A percentile compares a stretch with the other conserved stretches of the same genome.
These are phyloP conservation scores for Acanthosoma haemorrhoidale DNA, from an alignment of 2,888 invertebrate species.

Conservation along the genomic window DNA sequence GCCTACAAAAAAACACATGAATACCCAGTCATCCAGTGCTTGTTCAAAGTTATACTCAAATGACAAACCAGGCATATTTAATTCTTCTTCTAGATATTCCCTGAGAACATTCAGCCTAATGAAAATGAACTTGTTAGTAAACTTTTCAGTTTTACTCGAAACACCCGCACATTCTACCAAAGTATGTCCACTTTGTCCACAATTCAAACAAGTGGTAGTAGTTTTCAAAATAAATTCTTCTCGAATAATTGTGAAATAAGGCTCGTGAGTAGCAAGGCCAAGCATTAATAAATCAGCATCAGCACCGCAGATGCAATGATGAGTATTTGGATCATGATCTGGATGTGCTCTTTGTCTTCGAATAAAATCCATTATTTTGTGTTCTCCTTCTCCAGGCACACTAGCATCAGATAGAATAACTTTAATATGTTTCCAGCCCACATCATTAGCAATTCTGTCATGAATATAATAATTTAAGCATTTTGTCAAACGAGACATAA, in stretches of 20 bases:
- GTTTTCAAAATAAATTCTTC: conserved; percentile 99
- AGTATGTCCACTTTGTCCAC: conserved; percentile 59
- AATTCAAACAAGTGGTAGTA: conserved; percentile 91
- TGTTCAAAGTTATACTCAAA: conserved; percentile 93
- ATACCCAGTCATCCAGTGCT: conserved; percentile 95
- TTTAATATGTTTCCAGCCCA: conserved; percentile 91
- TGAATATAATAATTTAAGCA: conserved; percentile 78
- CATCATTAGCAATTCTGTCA: conserved; percentile 83
- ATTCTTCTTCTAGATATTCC: conserved; percentile 86
- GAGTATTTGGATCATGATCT: conserved; percentile 95
- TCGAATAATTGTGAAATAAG: conserved; percentile 97
- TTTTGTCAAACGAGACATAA: conserved; percentile 86
- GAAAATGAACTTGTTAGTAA: conserved; percentile 83
- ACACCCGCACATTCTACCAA: conserved; percentile 46
- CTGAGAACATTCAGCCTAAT: conserved; percentile 83
- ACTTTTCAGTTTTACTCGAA: conserved; percentile 48
- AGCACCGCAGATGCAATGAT: conserved; percentile 95
- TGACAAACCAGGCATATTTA: conserved; percentile 85
- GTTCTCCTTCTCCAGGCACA: conserved; percentile 96
- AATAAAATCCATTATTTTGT: conserved; percentile 99
- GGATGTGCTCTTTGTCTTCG: conserved; percentile 85
- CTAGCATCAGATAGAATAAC: conserved; percentile 98
- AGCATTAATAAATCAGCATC: conserved; percentile 98
- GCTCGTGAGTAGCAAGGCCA: conserved; percentile 96
- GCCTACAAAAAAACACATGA: conserved; percentile 99